Evolutionary conservation across 2,113 vertebrate species (phyloP).

Genomic region (Enhydra lutris): DNA sequence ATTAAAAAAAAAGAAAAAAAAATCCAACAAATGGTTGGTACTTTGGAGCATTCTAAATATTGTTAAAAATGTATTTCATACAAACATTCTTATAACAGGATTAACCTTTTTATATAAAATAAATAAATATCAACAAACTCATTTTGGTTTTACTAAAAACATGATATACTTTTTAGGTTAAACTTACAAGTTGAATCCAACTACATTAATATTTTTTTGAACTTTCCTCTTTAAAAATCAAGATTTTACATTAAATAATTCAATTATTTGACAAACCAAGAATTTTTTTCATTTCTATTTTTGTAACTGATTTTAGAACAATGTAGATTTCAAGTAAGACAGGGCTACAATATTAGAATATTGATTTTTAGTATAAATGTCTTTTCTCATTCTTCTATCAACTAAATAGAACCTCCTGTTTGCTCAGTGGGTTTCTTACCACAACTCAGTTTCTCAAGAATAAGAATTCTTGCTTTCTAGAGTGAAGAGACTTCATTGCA

Average conservation of each 20-base stretch:
- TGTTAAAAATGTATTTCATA: background rate
- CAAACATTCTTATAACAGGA: background rate
- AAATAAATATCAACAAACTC: background rate
- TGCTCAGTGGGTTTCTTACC: background rate
- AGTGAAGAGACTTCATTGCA: background rate
- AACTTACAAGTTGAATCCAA: background rate
- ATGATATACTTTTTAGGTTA: background rate
- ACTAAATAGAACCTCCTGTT: background rate
- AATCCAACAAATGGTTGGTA: background rate
- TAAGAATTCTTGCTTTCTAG: background rate
- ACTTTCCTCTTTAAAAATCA: background rate
- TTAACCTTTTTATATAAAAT: background rate
- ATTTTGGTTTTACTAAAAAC: background rate
- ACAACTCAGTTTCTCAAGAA: background rate
- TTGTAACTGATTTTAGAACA: background rate
- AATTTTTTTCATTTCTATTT: background rate
- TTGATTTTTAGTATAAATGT: background rate
- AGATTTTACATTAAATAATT: background rate
- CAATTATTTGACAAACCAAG: background rate
- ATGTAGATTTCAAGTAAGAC: background rate
- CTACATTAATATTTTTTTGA: background rate
- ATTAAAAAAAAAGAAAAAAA: too few species aligned
- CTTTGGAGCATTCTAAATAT: background rate
- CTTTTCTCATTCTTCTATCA: background rate
- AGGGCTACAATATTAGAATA: background rate